phyloP scores from a whole-genome alignment of 2,888 invertebrate species.

The Hartigia nigra region DNA sequence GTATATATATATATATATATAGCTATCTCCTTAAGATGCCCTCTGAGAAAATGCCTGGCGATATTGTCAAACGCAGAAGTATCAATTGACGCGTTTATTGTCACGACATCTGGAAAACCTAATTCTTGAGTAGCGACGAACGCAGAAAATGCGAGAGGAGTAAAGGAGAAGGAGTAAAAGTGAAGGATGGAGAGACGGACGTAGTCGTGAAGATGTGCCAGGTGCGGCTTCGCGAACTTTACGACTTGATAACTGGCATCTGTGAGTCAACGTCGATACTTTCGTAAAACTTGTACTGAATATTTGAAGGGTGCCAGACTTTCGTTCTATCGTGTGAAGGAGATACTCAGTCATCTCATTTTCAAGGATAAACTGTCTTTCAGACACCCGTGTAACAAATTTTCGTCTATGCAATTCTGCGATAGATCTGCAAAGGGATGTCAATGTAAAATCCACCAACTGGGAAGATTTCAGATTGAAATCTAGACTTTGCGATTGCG shows the following conservation, averaged over 20 bases:
- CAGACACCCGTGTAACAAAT: too few species aligned
- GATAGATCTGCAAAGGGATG: too few species aligned
- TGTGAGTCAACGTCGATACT: background rate
- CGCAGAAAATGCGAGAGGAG: background rate
- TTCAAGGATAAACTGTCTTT: background rate
- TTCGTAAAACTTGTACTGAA: slow-evolving; percentile 1
- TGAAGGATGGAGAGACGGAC: background rate
- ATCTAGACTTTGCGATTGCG: too few species aligned
- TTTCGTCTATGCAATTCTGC: too few species aligned
- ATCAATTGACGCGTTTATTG: background rate
- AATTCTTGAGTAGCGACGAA: background rate
- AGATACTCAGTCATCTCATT: background rate
- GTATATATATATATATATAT: background rate
- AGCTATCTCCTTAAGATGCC: too few species aligned
- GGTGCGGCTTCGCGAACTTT: slow-evolving; percentile 19
- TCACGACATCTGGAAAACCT: background rate
- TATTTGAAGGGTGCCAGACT: background rate
- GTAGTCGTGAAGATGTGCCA: background rate
- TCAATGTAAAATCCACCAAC: too few species aligned
- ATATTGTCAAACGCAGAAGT: background rate
- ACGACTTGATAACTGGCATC: slow-evolving; percentile 27
- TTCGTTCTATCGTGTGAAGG: background rate
- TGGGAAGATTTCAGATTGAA: too few species aligned
- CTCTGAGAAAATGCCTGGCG: background rate
- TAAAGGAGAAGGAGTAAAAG: background rate